Percentiles rank a stretch among this genome's conserved stretches.
phyloP scores from a whole-genome alignment of 2,888 invertebrate genomes.

The Thumatha senex region DNA sequence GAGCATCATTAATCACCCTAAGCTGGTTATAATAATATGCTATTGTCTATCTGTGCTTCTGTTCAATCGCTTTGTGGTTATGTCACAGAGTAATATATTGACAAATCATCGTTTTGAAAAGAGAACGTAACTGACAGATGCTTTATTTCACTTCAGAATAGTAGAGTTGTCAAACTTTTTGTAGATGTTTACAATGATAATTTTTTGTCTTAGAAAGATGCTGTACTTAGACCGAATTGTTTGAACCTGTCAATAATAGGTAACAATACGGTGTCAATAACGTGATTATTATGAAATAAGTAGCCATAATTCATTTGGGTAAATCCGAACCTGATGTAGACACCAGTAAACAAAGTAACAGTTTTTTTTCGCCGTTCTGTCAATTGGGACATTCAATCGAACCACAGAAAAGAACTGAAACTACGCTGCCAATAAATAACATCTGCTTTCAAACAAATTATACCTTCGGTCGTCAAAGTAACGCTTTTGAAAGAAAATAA shows the following conservation, averaged over 20 bases:
- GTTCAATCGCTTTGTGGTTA: slow-evolving; percentile 42
- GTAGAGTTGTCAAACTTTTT: slow-evolving; percentile 30
- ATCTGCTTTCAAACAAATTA: no score
- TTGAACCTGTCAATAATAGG: neutral
- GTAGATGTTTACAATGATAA: neutral
- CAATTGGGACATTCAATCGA: no score
- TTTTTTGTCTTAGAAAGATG: neutral
- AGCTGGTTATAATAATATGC: slow-evolving; percentile 61
- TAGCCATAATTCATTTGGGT: no score
- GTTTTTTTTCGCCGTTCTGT: no score
- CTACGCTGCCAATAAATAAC: no score
- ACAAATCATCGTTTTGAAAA: slow-evolving; percentile 50
- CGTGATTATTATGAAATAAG: no score
- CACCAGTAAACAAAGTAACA: no score
- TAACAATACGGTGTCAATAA: no score
- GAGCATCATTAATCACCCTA: slow-evolving; percentile 60
- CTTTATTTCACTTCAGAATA: slow-evolving; percentile 46
- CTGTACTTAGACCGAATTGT: neutral
- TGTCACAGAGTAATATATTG: slow-evolving; percentile 47
- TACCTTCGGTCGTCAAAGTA: no score
- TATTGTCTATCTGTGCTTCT: slow-evolving; percentile 52
- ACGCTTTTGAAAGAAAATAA: no score
- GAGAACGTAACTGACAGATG: slow-evolving; percentile 48
- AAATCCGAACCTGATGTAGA: no score
- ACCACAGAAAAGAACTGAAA: no score